These are phyloP conservation scores for Salmo trutta DNA, from an alignment of 2,797 vertebrate species.

Conservation along the genomic window DNA sequence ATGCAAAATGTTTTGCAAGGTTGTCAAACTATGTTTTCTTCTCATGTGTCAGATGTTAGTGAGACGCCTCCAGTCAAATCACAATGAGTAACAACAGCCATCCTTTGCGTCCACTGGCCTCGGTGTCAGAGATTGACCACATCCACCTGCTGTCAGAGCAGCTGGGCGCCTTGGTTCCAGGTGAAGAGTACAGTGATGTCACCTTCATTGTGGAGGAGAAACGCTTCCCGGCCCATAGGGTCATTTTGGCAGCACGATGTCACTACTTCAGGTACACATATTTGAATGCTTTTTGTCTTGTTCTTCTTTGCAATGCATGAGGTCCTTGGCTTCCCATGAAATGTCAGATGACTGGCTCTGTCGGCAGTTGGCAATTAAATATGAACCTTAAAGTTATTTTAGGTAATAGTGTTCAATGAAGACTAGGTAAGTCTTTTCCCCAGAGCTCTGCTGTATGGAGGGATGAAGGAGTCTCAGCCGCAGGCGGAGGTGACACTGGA, in stretches of 20 bases:
- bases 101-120: slow-evolving; percentile 87
- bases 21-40: background rate
- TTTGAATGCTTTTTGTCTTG: background rate
- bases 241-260: slow-evolving; percentile 94
- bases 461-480: slow-evolving; percentile 94
- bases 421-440: background rate
- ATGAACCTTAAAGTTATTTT: background rate
- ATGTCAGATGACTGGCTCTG: too few species aligned
- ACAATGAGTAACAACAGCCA: slow-evolving; percentile 98
- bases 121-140: slow-evolving; percentile 95
- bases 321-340: background rate
- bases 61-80: slow-evolving; percentile 19
- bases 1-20: background rate
- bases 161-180: slow-evolving; percentile 89
- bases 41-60: slow-evolving; percentile 39
- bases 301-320: background rate
- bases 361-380: too few species aligned
- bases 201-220: slow-evolving; percentile 97
- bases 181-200: slow-evolving; percentile 95
- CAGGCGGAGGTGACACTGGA: slow-evolving; percentile 93
- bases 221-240: slow-evolving; percentile 91
- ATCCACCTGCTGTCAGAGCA: slow-evolving; percentile 97
- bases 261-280: slow-evolving; percentile 91
- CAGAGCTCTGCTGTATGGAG: slow-evolving; percentile 93
- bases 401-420: background rate